Evolutionary conservation across 30 jellyfish, hydroid and myxozoan species (phyloP).

Genomic region (Aurelia aurita): DNA sequence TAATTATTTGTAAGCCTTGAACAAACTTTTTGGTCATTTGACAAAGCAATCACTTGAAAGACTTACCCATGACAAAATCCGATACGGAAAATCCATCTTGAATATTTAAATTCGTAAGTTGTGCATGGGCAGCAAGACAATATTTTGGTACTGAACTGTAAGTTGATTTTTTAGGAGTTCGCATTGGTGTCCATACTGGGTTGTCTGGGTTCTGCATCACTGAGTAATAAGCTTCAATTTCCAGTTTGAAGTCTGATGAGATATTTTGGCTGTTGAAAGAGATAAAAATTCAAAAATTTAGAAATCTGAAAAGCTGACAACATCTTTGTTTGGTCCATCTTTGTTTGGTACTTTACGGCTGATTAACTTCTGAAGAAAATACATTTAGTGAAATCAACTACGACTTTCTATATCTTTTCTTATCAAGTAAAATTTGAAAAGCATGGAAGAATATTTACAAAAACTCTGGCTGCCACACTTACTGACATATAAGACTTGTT

Average conservation of each 20-base stretch:
- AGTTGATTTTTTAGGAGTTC: slow-evolving; percentile 69
- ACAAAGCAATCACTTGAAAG: background rate
- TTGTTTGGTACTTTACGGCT: too few relatives aligned
- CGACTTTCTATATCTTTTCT: too few relatives aligned
- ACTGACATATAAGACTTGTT: too few relatives aligned
- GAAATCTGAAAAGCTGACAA: too few relatives aligned
- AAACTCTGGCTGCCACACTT: too few relatives aligned
- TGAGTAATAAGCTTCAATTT: slow-evolving; percentile 86
- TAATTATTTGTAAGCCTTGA: too few relatives aligned
- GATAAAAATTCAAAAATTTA: too few relatives aligned
- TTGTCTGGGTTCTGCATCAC: slow-evolving; percentile 84
- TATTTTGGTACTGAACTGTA: slow-evolving; percentile 85
- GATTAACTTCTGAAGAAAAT: too few relatives aligned
- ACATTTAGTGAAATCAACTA: too few relatives aligned
- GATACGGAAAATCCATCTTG: slow-evolving; percentile 71
- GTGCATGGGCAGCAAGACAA: slow-evolving; percentile 94
- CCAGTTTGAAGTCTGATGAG: slow-evolving; percentile 87
- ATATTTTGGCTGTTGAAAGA: slow-evolving; percentile 68
- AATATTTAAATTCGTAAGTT: slow-evolving; percentile 67
- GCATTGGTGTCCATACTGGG: slow-evolving; percentile 83
- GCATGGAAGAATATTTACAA: too few relatives aligned
- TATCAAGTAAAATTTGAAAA: too few relatives aligned
- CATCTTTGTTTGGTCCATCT: too few relatives aligned
- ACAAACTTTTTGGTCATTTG: background rate
- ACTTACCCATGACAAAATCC: slow-evolving; percentile 87